Base-by-base conservation (phyloP, 2,113 vertebrate genomes). In the Alethe diademata region DNA sequence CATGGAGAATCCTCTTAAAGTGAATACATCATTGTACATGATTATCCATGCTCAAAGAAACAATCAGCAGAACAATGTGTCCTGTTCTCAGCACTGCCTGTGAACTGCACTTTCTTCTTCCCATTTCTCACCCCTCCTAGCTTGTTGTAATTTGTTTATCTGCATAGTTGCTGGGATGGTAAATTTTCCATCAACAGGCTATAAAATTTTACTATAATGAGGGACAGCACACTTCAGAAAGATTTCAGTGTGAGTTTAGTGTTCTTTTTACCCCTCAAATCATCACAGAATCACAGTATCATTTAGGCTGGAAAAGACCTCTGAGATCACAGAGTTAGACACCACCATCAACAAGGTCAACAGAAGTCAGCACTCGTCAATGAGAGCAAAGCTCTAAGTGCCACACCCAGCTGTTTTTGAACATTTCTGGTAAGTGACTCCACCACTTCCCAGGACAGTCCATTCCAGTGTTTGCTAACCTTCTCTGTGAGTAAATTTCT, bases 11-110 rank as follows among this genome's bases (percentile, higher is more conserved):
- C 71, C 66, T 97, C 91, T 96, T 92, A 72, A 95, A 95, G 38
- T 72, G 66, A 93, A 92, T 96, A 92, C 78, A 95, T 93, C 88
- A 96, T 86, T 95, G 88, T 97, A 83, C 76, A 78, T 86, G 93
- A 96, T 97, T 96, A 98, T 94, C 82, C 76, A 96, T 78, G 95
- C 92, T 97, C 96, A 96, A 92, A 96, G 48, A 35, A 97, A 93
- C 74, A 93, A 95, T 91, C 81, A 82, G 58, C 61, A 93, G 74
- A 97, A 95, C 76, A 97, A 76, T 96, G 86, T 67, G 67, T 87
- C 82, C 88, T 92, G 38, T 86, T 91, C 64, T 79, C 58, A 92
- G 40, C 48, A 10, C 48, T 94, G 23, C 35, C 62, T 65, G 47
- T 6, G 33, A 96, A 76, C 56, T 36, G 24, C 1, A 1, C 26